Evolutionary conservation across 2,888 invertebrate genomes (phyloP).

Genomic region (Tipula vernalis): DNA sequence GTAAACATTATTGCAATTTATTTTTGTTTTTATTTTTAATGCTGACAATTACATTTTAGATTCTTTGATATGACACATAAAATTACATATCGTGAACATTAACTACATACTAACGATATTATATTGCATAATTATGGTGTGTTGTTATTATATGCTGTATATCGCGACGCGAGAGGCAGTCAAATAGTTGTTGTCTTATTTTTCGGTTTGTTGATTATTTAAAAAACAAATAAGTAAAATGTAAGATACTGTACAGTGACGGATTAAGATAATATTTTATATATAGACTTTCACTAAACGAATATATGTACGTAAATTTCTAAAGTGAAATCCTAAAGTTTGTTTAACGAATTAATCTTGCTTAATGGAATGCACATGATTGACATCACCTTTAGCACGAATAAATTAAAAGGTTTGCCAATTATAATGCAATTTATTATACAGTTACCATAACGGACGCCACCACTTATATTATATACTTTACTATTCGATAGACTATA

Average conservation of each 20-base stretch:
- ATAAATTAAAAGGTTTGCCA: background rate
- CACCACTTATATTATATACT: background rate
- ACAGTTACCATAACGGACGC: background rate
- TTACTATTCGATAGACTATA: no score
- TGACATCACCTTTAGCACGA: background rate
- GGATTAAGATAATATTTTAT: background rate
- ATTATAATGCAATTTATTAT: background rate
- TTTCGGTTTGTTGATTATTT: background rate
- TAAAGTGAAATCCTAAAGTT: background rate
- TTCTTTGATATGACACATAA: background rate
- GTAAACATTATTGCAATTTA: background rate
- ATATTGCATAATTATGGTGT: background rate
- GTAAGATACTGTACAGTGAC: background rate
- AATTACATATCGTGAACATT: background rate
- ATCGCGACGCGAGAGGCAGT: background rate
- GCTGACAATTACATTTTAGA: background rate
- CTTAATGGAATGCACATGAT: background rate
- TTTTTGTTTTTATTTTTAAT: background rate
- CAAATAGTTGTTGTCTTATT: background rate
- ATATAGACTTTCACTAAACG: background rate
- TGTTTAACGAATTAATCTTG: background rate
- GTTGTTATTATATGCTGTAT: background rate
- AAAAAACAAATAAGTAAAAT: background rate
- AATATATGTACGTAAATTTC: background rate
- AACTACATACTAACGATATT: background rate